Conservation (phyloP, 64 coral and sea anemone species). For the Acropora yongei region DNA sequence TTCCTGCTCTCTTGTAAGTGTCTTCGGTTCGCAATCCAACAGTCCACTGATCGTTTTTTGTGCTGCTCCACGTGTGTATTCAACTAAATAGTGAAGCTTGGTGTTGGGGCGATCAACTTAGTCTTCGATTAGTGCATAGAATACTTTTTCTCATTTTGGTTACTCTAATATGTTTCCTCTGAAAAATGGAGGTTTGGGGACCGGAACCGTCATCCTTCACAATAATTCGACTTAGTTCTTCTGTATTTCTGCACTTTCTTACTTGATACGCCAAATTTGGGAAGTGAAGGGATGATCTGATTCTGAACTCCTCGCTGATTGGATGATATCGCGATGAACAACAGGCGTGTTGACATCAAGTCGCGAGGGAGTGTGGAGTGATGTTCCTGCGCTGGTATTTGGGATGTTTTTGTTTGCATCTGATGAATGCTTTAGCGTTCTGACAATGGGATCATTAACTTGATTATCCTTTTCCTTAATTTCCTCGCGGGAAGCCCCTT, state of each 20-base stretch:
- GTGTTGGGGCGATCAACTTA: conserved; percentile 27
- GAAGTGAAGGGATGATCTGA: neutral
- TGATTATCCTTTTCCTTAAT: conserved; percentile 1
- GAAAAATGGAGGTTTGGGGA: no score
- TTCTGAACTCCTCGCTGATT: neutral
- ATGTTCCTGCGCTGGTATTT: neutral
- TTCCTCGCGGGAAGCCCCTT: neutral
- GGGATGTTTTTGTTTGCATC: neutral
- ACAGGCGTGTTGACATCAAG: neutral
- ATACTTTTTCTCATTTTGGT: neutral
- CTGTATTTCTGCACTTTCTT: conserved; percentile 73
- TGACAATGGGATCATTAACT: neutral
- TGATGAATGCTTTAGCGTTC: conserved; percentile 2
- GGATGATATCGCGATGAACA: neutral
- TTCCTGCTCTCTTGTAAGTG: conserved; percentile 66
- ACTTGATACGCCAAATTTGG: conserved; percentile 4
- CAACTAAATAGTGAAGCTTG: conserved; percentile 69
- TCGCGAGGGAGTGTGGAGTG: neutral
- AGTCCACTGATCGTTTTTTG: conserved; percentile 66
- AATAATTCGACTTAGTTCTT: conserved; percentile 63
- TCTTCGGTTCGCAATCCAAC: conserved; percentile 57
- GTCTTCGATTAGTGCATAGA: no score
- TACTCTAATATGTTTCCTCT: neutral
- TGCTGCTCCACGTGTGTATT: conserved; percentile 58
- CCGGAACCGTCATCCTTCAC: neutral